Percentiles rank a stretch among this genome's conserved stretches.
Conservation (phyloP, 2,888 invertebrate genomes). For the Lordiphosa fenestrarum region DNA sequence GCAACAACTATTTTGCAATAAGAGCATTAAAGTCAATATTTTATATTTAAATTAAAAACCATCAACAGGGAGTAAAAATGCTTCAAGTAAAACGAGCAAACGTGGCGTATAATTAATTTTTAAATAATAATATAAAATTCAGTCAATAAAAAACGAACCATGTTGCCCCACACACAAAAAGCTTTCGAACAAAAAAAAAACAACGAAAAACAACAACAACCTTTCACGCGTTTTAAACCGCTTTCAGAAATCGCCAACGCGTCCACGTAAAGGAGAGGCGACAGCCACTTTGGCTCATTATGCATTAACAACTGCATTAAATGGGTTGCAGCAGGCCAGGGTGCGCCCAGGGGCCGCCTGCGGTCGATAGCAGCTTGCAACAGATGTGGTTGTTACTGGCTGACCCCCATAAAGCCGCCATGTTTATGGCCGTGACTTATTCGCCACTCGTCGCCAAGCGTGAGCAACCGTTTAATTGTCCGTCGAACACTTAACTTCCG, state of each 20-base stretch:
- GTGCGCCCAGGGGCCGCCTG: constrained; percentile 2
- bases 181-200: constrained; percentile 12
- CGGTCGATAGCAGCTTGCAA: constrained; percentile 19
- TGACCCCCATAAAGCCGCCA: not conserved
- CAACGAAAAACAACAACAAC: constrained; percentile 11
- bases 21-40: constrained; percentile 29
- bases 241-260: constrained; percentile 32
- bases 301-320: constrained; percentile 49
- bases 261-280: constrained; percentile 10
- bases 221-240: constrained; percentile 28
- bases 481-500: constrained; percentile 3
- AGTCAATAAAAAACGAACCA: constrained; percentile 44
- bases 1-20: constrained; percentile 49
- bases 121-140: constrained; percentile 65
- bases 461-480: constrained; percentile 10
- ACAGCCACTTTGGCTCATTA: constrained; percentile 29
- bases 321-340: constrained; percentile 6
- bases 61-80: constrained; percentile 9
- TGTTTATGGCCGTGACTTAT: constrained; percentile 20
- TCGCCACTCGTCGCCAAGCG: constrained; percentile 12
- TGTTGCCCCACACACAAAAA: not conserved
- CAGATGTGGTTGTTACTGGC: constrained; percentile 15
- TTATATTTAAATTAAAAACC: constrained; percentile 44
- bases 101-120: constrained; percentile 69
- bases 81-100: constrained; percentile 33